Evolutionary conservation across 2,113 vertebrate genomes (phyloP), one percentile per base, ranked within the genome.

Genomic region (Mobula birostris): DNA sequence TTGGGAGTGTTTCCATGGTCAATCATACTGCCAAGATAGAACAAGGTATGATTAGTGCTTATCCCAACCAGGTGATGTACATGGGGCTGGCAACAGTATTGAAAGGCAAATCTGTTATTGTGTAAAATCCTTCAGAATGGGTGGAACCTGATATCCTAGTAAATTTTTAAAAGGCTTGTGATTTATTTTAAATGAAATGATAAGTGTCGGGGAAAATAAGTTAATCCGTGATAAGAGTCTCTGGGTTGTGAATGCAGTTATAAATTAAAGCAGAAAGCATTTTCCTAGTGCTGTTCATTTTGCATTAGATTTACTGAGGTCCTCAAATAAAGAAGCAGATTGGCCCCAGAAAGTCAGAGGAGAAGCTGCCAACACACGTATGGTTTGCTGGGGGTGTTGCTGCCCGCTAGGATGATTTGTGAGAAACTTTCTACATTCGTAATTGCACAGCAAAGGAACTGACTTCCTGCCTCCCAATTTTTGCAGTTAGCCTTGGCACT

Each of bases 201-300:
- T 21, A 63, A 15, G 24, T 58, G 5, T 0, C 4, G 32, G 61
- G 6, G 58, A 88, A 88, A 88, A 63, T 14, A 32, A n/a, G 15
- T 32, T 12, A 63, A 66, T 88, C 61, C 29, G 15, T n/a, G 63
- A n/a, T 32, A 88, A 66, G 61, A 56, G 29, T 88, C 24, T n/a
- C 63, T 88, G 29, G 12, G 58, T 11, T 32, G 58, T 88, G 63
- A 88, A n/a, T n/a, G 66, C 58, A 66, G 29, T 63, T 58, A 66
- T n/a, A 66, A 88, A n/a, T 66, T 66, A n/a, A 88, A 66, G 29
- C 85, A 17, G 85, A 88, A 88, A 66, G 85, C 85, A 88, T n/a
- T 66, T 61, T 5, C 1, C 58, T 88, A 4, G 24, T 15, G 56
- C 61, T 15, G 29, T 88, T 63, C 83, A 88, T 15, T 17, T 88